Evolutionary conservation across 2,797 vertebrate species (phyloP), one percentile per base, ranked within the genome.

Genomic region (Sebastes melanostomus): DNA sequence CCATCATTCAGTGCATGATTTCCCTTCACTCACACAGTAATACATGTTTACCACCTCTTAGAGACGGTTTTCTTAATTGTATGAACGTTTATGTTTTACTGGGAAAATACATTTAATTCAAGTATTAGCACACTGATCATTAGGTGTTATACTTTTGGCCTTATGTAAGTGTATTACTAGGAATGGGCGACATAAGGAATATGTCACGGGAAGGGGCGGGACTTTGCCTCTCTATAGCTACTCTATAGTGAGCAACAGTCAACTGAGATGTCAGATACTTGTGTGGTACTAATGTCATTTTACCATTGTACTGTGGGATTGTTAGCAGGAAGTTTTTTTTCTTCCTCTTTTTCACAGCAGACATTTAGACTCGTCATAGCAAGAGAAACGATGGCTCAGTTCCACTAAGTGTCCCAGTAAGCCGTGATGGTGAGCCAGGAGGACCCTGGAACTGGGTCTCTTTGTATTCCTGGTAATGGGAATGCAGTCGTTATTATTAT

Each of bases 1-100:
- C 9, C 12, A 4, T 78, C 62, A 50, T 50, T 84, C 83, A 87
- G 89, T 87, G 87, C 80, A 78, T 7, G 27, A 66, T 34, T 30
- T 78, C 58, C 36, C 34, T 36, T 83, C 75, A 63, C 46, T 36
- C 34, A 63, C 69, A 74, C 70, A 72, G 58, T 36, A 18, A 59
- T 46, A 16, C 2, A 22, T 50, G 13, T 8, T 34, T 0, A 60
- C 1, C 14, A 52, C 1, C 22, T 78, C 50, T 54, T 20, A 75
- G 29, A 81, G 52, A 60, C 9, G 2, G 25, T 30, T 10, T 10
- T 50, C 42, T n/a, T 54, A 14, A 58, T 22, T 46, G 56, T 71
- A 5, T 50, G 25, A 62, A 34, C 5, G 11, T 61, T 25, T 56
- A 5, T 56, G 38, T 74, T 59, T 70, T 20, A 74, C 72, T n/a